These are phyloP conservation scores for Hyalella azteca DNA, from an alignment of 2,888 invertebrate species.

Conservation along the genomic window DNA sequence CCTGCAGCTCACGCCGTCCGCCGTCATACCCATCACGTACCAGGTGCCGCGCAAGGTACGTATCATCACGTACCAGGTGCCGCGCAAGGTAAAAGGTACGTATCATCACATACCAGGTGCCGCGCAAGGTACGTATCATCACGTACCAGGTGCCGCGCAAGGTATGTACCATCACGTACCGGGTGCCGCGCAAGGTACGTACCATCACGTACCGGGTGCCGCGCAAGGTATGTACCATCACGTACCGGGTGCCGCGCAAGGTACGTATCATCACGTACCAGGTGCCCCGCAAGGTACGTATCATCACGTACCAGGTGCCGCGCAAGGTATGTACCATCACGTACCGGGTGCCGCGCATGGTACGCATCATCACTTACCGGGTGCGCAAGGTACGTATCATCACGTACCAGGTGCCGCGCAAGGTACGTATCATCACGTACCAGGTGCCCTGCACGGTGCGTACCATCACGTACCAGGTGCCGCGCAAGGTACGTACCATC, in stretches of 20 bases:
- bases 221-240: background rate
- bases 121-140: background rate
- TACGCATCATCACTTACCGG: slow-evolving; percentile 92
- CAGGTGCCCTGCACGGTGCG: slow-evolving; percentile 88
- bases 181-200: too few species aligned
- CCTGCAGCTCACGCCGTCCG: slow-evolving; percentile 81
- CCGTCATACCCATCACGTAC: slow-evolving; percentile 91
- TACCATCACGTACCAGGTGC: background rate
- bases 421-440: slow-evolving; percentile 91
- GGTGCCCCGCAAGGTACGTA: too few species aligned
- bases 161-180: too few species aligned
- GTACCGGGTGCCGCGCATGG: too few species aligned
- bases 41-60: slow-evolving; percentile 88
- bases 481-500: too few species aligned
- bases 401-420: background rate
- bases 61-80: background rate
- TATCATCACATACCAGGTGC: too few species aligned
- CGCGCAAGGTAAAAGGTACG: background rate
- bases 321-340: background rate
- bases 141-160: background rate
- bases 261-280: background rate
- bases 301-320: background rate
- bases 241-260: too few species aligned
- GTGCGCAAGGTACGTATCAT: slow-evolving; percentile 78
- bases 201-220: background rate